Conservation (phyloP, 2,888 invertebrate genomes). For the Catocala sponsa region DNA sequence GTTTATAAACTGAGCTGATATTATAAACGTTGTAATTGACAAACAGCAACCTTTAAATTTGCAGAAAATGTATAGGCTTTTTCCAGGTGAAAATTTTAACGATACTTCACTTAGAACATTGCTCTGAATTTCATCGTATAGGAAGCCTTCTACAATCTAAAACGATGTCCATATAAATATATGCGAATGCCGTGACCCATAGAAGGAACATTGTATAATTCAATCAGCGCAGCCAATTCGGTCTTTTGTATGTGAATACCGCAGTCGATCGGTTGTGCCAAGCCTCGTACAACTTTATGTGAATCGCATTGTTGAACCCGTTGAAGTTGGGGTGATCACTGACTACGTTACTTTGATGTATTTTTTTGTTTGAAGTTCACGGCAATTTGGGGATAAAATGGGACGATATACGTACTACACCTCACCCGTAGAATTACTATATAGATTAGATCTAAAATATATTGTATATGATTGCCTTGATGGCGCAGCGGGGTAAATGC, state of each 20-base stretch:
- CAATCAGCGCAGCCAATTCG: constrained; percentile 80
- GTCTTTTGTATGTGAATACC: constrained; percentile 84
- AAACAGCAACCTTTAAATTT: too few species aligned
- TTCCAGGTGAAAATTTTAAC: too few species aligned
- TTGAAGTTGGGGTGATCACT: constrained; percentile 37
- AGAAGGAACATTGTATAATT: constrained; percentile 62
- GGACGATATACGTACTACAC: too few species aligned
- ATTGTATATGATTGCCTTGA: too few species aligned
- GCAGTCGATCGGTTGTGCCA: constrained; percentile 64
- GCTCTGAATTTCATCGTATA: too few species aligned
- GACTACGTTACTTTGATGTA: constrained; percentile 39
- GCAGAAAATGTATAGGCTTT: too few species aligned
- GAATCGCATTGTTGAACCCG: constrained; percentile 39
- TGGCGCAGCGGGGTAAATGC: too few species aligned
- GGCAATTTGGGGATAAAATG: not conserved
- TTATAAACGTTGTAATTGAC: too few species aligned
- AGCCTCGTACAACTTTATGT: constrained; percentile 47
- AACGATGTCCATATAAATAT: not conserved
- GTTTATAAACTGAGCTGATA: too few species aligned
- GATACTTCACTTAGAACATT: too few species aligned
- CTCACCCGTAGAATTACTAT: too few species aligned
- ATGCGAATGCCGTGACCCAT: not conserved
- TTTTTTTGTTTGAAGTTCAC: constrained; percentile 21
- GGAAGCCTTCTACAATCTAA: not conserved
- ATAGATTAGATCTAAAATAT: too few species aligned